These are phyloP conservation scores for Eristalis arbustorum DNA, from an alignment of 2,888 invertebrate genomes.

Conservation along the genomic window DNA sequence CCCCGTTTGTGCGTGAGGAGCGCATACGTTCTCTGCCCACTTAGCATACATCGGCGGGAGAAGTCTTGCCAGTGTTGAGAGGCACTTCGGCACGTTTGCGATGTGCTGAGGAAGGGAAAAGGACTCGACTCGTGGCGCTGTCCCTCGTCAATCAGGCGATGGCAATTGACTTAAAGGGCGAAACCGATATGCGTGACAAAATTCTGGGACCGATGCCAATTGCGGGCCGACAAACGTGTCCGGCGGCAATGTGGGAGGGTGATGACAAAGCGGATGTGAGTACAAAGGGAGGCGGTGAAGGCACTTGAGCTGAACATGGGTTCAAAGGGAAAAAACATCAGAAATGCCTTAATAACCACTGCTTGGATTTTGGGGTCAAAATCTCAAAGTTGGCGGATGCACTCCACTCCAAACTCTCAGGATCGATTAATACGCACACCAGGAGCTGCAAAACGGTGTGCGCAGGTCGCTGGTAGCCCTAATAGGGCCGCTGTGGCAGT, in stretches of 20 bases:
- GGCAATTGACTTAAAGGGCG: slow-evolving; percentile 46
- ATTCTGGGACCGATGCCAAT: slow-evolving; percentile 19
- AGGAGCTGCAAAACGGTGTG: too few species aligned
- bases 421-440: too few species aligned
- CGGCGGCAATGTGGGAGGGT: not conserved
- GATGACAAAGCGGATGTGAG: not conserved
- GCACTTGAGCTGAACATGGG: not conserved
- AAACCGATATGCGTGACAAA: not conserved
- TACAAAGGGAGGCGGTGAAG: not conserved
- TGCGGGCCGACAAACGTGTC: not conserved
- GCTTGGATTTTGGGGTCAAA: too few species aligned
- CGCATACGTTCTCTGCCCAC: not conserved
- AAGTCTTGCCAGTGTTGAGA: not conserved
- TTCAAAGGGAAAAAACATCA: not conserved
- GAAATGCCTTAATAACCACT: too few species aligned
- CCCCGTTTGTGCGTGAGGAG: not conserved
- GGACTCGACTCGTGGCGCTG: not conserved
- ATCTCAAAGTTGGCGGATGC: too few species aligned
- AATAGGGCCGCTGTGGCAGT: too few species aligned
- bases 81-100: not conserved
- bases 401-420: too few species aligned
- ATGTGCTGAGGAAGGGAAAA: not conserved
- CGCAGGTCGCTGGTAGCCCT: too few species aligned
- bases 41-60: not conserved
- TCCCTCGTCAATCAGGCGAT: slow-evolving; percentile 38